Base-by-base conservation (phyloP, 1,140 invertebrate species). In the Diabrotica virgifera region DNA sequence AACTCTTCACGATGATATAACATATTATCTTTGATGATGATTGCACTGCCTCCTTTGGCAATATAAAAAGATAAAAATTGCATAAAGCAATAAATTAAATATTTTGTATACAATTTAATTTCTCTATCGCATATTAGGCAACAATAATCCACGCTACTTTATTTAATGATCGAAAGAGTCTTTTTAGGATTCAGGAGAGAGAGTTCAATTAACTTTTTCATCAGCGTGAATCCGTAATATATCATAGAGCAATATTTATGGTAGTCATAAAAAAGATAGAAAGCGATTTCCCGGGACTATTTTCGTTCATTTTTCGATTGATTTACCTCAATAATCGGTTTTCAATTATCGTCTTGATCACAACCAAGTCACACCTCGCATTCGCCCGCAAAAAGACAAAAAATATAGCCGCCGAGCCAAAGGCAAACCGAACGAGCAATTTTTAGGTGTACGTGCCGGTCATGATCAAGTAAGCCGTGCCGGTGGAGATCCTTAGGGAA, bases 381-480 rank as follows among this genome's bases (percentile, higher is more conserved):
- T 40, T 24, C 56, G 63, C n/a, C 51, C 54, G 37, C 8, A 61
- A 68, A 65, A 65, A 65, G 52, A 62, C 64, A 65, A 65, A 56
- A 64, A 68, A 64, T 62, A 36, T 24, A 24, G 52, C 13, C n/a
- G 36, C 59, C 57, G 36, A 50, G 66, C 51, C 58, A 38, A 50
- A 35, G 60, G 66, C 69, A 70, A 71, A 69, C 69, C 63, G 69
- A 71, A 71, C 67, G 67, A 68, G 67, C 69, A 71, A 71, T 71
- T 71, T 71, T 71, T 68, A 59, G 63, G 54, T 51, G 61, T 68
- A 71, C 69, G 69, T 71, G 69, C 61, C 60, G 58, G 40, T 59
- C 50, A 71, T 71, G 57, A 46, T 52, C 38, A 68, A 68, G 59
- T 58, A 54, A 63, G 36, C 63, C 50, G 55, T 65, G 51, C 58